Evolutionary conservation across 1,140 invertebrate species (phyloP).

Genomic region (Episyrphus balteatus): DNA sequence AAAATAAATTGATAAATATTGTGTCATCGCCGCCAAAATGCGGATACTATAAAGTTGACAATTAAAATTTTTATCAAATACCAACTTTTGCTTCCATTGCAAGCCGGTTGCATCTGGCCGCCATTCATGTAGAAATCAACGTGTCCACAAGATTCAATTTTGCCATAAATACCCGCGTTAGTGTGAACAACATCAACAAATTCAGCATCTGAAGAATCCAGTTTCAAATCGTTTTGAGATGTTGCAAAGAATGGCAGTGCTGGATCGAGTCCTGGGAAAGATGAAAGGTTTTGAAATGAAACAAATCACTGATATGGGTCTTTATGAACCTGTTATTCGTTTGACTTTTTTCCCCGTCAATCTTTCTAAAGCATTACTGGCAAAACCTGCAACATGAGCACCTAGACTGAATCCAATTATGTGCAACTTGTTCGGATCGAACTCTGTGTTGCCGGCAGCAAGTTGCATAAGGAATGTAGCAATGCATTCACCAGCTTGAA

Average conservation of each 20-base stretch:
- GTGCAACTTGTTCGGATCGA: constrained; percentile 55
- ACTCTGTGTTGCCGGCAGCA: constrained; percentile 29
- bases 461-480: constrained; percentile 36
- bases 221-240: constrained; percentile 8
- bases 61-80: too few species aligned
- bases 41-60: too few species aligned
- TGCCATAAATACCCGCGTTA: constrained; percentile 50
- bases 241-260: constrained; percentile 26
- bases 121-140: constrained; percentile 77
- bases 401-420: constrained; percentile 80
- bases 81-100: constrained; percentile 37
- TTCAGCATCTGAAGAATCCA: constrained; percentile 46
- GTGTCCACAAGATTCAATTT: constrained; percentile 49
- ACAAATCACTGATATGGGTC: background rate
- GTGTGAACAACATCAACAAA: constrained; percentile 74
- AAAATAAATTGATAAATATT: constrained; percentile 1
- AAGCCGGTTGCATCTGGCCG: constrained; percentile 61
- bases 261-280: constrained; percentile 20
- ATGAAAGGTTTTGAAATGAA: background rate
- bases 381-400: constrained; percentile 81
- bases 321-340: constrained; percentile 21
- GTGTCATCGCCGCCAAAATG: background rate
- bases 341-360: constrained; percentile 15
- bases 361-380: constrained; percentile 31
- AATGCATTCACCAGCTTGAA: constrained; percentile 39